Conservation (phyloP, 2,113 vertebrate genomes). For the Apus apus region DNA sequence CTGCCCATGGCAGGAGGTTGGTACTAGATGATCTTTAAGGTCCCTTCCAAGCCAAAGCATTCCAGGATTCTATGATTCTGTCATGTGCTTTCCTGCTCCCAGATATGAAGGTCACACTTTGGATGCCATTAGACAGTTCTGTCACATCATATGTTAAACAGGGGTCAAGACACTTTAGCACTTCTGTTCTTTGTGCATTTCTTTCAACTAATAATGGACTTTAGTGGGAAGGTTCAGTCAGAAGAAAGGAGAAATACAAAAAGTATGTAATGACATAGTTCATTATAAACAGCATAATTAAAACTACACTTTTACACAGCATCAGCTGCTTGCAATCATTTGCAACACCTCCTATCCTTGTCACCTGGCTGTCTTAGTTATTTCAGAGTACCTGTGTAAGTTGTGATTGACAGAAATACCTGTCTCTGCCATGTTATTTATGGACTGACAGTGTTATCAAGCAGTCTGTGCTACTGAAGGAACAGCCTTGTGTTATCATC, state of each 20-base stretch:
- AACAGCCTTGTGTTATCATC: not conserved
- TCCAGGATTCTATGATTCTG: not conserved
- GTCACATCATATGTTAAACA: rapidly evolving
- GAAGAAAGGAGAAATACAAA: not conserved
- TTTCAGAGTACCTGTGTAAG: not conserved
- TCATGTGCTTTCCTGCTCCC: not conserved
- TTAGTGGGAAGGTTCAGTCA: not conserved
- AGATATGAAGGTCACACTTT: not conserved
- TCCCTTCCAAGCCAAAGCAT: too few species aligned
- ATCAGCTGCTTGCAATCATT: not conserved
- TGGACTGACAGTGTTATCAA: not conserved
- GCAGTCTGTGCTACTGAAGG: not conserved
- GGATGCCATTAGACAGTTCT: not conserved
- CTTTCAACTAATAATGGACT: not conserved
- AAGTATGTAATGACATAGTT: not conserved
- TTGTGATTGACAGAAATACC: not conserved
- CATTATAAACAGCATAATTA: not conserved
- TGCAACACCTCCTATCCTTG: not conserved
- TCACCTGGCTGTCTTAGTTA: not conserved
- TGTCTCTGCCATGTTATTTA: not conserved
- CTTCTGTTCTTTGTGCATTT: not conserved
- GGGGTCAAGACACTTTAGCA: not conserved
- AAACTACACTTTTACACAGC: not conserved
- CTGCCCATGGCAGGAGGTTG: too few species aligned
- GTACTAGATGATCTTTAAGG: too few species aligned